Conservation (phyloP, 2,113 vertebrate genomes). For the Leptosomus discolor region DNA sequence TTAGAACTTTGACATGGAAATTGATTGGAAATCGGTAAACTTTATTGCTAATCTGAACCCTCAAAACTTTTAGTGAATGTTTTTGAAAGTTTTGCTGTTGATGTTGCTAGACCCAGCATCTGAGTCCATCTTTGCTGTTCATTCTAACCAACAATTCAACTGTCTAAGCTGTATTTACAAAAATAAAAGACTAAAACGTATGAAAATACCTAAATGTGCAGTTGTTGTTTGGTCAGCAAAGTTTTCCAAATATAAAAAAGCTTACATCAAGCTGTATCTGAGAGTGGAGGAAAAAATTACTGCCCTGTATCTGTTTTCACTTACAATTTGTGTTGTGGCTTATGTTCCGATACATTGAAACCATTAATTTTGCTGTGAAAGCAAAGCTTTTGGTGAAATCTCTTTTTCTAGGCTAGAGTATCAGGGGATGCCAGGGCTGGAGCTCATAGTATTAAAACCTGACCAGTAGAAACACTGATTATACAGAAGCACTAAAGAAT, state of each 20-base stretch:
- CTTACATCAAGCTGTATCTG: background rate
- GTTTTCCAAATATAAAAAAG: background rate
- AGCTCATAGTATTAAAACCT: background rate
- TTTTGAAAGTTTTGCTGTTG: background rate
- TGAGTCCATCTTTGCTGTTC: background rate
- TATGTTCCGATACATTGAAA: background rate
- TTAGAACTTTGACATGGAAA: background rate
- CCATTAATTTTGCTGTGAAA: background rate
- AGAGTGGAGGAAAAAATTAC: background rate
- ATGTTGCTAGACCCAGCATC: background rate
- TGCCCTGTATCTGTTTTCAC: background rate
- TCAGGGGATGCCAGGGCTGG: background rate
- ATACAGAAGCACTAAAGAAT: background rate
- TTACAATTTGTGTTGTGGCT: background rate
- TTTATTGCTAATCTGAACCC: background rate
- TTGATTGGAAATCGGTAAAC: background rate
- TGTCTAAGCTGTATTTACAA: background rate
- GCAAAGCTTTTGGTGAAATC: background rate
- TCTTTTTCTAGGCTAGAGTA: background rate
- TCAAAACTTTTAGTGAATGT: background rate
- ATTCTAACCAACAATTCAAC: background rate
- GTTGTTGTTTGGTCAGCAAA: background rate
- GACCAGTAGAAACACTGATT: background rate
- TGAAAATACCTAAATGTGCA: background rate
- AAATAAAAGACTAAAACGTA: background rate